Evolutionary conservation across 2,113 vertebrate species (phyloP).

Genomic region (Castor canadensis): DNA sequence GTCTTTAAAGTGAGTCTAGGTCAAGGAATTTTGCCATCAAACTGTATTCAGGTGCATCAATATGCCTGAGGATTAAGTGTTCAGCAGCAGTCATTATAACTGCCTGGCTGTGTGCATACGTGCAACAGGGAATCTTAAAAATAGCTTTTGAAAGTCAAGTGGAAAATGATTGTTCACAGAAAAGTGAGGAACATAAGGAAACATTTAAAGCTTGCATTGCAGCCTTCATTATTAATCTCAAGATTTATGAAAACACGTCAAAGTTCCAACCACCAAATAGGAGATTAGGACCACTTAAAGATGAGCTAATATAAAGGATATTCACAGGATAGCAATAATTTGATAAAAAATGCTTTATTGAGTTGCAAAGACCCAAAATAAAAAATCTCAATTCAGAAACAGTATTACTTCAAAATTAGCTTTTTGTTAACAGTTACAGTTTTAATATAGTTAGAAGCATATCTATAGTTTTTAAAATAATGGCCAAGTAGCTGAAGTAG

Average conservation of each 20-base stretch:
- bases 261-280: conserved; percentile 16
- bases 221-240: conserved; percentile 24
- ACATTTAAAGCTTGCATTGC: neutral
- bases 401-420: neutral
- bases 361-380: neutral
- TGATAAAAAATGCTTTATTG: neutral
- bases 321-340: neutral
- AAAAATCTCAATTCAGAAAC: neutral
- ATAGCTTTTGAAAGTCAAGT: neutral
- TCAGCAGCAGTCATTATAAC: neutral
- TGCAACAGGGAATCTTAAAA: neutral
- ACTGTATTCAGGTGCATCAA: neutral
- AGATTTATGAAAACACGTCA: conserved; percentile 58
- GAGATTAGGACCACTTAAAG: conserved; percentile 46
- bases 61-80: neutral
- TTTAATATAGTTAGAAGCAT: neutral
- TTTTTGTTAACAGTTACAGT: neutral
- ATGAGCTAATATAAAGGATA: neutral
- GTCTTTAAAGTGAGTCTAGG: neutral
- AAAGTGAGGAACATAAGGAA: neutral
- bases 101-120: neutral
- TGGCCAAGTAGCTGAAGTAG: neutral
- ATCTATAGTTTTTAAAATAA: neutral
- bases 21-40: neutral
- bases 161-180: conserved; percentile 28